Percentiles rank a stretch among this genome's conserved stretches.
Conservation (phyloP, 1,140 invertebrate genomes). For the Phocides pigmalion region DNA sequence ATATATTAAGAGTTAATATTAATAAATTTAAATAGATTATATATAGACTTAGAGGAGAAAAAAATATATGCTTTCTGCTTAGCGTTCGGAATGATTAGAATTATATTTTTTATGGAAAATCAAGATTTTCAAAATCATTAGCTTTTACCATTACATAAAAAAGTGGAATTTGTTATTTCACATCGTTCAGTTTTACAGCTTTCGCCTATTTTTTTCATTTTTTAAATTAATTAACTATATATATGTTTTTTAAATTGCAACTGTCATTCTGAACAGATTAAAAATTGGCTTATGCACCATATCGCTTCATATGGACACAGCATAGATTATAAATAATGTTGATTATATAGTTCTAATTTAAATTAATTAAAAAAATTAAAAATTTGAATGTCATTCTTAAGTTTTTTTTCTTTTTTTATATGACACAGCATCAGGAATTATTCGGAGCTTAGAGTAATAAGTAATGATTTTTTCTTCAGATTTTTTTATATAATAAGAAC, state of each 20-base stretch:
- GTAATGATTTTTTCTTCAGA: too few species aligned
- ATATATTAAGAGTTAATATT: not conserved
- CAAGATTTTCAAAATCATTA: slow-evolving; percentile 19
- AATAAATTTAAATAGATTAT: too few species aligned
- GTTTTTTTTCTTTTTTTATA: not conserved
- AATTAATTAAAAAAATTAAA: too few species aligned
- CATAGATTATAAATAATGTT: slow-evolving; percentile 6
- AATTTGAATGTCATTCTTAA: too few species aligned
- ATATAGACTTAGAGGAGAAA: too few species aligned
- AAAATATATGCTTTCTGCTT: not conserved
- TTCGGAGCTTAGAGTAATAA: too few species aligned
- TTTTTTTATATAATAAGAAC: too few species aligned
- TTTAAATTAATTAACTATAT: not conserved
- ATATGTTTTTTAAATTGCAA: not conserved
- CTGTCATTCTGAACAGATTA: not conserved
- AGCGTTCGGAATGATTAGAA: slow-evolving; percentile 6
- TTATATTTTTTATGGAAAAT: slow-evolving; percentile 21
- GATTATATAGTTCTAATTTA: not conserved
- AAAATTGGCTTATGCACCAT: not conserved
- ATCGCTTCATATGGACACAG: not conserved
- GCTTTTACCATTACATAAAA: slow-evolving; percentile 4
- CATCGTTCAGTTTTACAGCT: not conserved
- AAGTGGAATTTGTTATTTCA: not conserved
- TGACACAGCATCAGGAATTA: too few species aligned
- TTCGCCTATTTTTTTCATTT: not conserved